Conservation (phyloP, 1,140 invertebrate genomes). For the Caenorhabditis brenneri region DNA sequence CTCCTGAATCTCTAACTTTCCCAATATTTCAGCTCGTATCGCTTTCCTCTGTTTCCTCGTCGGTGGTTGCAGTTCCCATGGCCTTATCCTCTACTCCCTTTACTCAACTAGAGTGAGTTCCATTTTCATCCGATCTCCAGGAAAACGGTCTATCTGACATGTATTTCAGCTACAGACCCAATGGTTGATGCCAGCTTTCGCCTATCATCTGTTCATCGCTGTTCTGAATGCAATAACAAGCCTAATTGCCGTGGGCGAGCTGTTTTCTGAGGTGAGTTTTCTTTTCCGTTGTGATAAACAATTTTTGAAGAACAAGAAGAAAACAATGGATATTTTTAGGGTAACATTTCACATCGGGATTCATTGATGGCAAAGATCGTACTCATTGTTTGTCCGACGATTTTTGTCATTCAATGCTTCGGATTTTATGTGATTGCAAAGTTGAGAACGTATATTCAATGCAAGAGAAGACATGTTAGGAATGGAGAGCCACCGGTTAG, state of each 20-base stretch:
- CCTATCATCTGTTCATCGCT: slow-evolving; percentile 17
- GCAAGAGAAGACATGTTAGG: slow-evolving; percentile 28
- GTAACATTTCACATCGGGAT: slow-evolving; percentile 4
- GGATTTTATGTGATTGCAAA: slow-evolving; percentile 7
- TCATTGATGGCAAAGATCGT: background rate
- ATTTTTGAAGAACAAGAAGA: background rate
- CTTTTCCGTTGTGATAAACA: background rate
- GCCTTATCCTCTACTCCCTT: slow-evolving; percentile 2
- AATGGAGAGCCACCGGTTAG: slow-evolving; percentile 26
- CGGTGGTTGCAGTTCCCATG: slow-evolving; percentile 20
- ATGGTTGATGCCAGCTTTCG: slow-evolving; percentile 29
- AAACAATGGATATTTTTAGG: background rate
- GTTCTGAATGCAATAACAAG: slow-evolving; percentile 7
- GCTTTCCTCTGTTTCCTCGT: slow-evolving; percentile 20
- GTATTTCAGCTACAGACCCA: slow-evolving; percentile 3
- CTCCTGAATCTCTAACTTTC: no score
- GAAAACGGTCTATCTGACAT: no score
- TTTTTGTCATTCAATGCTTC: slow-evolving; percentile 10
- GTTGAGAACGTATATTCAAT: slow-evolving; percentile 15
- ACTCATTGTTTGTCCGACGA: slow-evolving; percentile 15
- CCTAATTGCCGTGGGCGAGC: slow-evolving; percentile 7
- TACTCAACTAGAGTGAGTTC: slow-evolving; percentile 20
- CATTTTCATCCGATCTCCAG: background rate
- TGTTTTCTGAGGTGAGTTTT: slow-evolving; percentile 16
- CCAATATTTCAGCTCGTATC: background rate